Conservation (phyloP, 2,797 vertebrate species). For the Scomberomorus guttatus region DNA sequence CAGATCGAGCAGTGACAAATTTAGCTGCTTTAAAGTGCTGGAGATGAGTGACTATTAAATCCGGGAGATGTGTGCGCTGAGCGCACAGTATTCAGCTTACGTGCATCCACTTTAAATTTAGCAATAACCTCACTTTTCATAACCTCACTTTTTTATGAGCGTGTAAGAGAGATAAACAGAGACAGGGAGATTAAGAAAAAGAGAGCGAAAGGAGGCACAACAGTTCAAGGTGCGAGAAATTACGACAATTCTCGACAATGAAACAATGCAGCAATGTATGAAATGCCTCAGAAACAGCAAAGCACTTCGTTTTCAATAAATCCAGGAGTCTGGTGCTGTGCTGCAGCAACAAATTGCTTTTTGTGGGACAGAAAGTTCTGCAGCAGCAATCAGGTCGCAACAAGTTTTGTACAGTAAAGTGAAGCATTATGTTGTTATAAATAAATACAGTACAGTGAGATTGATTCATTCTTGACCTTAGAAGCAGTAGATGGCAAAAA, state of each 20-base stretch:
- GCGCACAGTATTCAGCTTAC: constrained; percentile 54
- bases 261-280: constrained; percentile 53
- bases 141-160: constrained; percentile 16
- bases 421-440: constrained; percentile 14
- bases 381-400: background rate
- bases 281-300: constrained; percentile 38
- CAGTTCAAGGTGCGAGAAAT: constrained; percentile 43
- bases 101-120: constrained; percentile 59
- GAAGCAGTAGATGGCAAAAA: too few relatives aligned
- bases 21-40: constrained; percentile 64
- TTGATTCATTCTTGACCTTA: background rate
- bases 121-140: constrained; percentile 39
- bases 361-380: constrained; percentile 1
- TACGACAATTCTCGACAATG: constrained; percentile 39
- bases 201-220: constrained; percentile 13
- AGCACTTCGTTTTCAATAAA: constrained; percentile 20
- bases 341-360: constrained; percentile 41
- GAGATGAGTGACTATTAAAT: constrained; percentile 70
- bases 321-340: constrained; percentile 2
- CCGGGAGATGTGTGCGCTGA: constrained; percentile 64
- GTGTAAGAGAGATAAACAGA: constrained; percentile 30
- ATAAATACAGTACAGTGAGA: background rate
- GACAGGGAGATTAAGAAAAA: constrained; percentile 53
- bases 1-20: constrained; percentile 61
- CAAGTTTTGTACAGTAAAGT: constrained; percentile 33